Evolutionary conservation across 2,113 vertebrate species (phyloP).

Genomic region (Coturnix japonica): DNA sequence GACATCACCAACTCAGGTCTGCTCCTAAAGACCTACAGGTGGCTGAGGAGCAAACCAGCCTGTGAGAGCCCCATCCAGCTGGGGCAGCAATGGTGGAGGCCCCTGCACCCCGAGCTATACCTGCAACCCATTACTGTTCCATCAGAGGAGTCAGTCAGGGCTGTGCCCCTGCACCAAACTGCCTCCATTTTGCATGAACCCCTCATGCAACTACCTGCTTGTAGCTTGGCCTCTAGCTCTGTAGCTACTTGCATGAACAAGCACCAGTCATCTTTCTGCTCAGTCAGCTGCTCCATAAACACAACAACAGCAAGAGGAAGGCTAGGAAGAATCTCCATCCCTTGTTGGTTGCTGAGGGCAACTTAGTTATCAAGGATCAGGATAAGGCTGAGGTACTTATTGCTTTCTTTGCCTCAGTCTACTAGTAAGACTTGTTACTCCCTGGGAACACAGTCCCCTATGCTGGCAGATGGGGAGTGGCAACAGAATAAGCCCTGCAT

Average conservation of each 20-base stretch:
- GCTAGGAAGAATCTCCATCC: no score
- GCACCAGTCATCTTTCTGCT: no score
- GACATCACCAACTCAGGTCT: background rate
- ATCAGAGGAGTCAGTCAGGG: background rate
- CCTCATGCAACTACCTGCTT: background rate
- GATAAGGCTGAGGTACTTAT: no score
- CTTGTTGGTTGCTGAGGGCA: no score
- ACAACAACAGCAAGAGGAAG: no score
- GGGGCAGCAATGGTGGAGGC: background rate
- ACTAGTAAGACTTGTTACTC: no score
- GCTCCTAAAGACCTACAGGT: rapidly evolving
- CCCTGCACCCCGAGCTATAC: background rate
- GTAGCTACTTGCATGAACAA: background rate
- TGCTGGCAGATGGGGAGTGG: no score
- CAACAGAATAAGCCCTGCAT: no score
- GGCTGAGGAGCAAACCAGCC: background rate
- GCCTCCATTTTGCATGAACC: background rate
- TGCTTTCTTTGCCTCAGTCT: no score
- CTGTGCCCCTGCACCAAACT: background rate
- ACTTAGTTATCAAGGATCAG: no score
- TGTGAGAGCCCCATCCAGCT: background rate
- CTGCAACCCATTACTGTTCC: background rate
- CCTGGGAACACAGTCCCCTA: no score
- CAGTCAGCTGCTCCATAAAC: no score
- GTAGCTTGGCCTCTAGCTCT: background rate